Evolutionary conservation across 2,888 invertebrate species (phyloP).

Genomic region (Brenthis daphne): DNA sequence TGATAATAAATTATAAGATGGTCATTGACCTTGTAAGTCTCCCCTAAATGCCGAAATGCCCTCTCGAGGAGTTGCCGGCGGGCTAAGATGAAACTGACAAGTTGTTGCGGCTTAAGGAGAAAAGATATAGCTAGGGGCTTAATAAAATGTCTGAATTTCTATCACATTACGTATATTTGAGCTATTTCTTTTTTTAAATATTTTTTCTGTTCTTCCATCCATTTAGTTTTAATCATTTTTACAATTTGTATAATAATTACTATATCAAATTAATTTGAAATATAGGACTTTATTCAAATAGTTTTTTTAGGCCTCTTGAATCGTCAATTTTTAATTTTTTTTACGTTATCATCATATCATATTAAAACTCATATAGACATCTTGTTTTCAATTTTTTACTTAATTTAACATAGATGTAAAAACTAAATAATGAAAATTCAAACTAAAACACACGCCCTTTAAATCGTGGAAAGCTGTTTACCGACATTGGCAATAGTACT

Average conservation of each 20-base stretch:
- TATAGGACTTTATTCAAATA: too few species aligned
- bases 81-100: conserved; percentile 28
- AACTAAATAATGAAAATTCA: conserved; percentile 22
- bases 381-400: too few species aligned
- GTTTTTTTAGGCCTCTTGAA: too few species aligned
- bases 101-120: conserved; percentile 29
- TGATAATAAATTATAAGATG: conserved; percentile 29
- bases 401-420: conserved; percentile 12
- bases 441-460: conserved; percentile 46
- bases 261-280: too few species aligned
- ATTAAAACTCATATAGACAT: too few species aligned
- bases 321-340: too few species aligned
- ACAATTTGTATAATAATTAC: too few species aligned
- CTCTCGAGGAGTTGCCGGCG: conserved; percentile 31
- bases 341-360: too few species aligned
- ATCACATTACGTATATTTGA: neutral
- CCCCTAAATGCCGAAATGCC: conserved; percentile 35
- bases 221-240: too few species aligned
- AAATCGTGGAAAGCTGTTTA: conserved; percentile 59
- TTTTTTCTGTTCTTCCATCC: too few species aligned
- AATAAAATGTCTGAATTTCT: conserved; percentile 17
- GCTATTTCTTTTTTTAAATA: too few species aligned
- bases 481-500: conserved; percentile 49
- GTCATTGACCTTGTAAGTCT: conserved; percentile 37
- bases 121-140: conserved; percentile 19